Percentiles rank a stretch among this genome's conserved stretches.
These are phyloP conservation scores for Pterocles orientalis DNA, from an alignment of 2,113 vertebrate genomes.

Conservation along the genomic window DNA sequence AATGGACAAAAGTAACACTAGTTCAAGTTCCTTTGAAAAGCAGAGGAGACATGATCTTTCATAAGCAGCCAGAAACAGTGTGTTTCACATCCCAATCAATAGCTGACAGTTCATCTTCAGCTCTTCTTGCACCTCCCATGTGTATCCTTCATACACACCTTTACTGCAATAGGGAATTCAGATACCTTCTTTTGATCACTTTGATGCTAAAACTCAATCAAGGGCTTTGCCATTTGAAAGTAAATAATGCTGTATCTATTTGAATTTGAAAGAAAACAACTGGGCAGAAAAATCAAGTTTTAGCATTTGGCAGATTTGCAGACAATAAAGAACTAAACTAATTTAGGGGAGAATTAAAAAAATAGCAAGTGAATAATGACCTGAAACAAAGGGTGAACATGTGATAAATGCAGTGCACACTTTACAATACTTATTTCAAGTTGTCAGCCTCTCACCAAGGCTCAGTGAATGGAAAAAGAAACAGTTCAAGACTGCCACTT, in stretches of 20 bases:
- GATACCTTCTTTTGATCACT: not conserved
- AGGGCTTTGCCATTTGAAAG: slow-evolving; percentile 7
- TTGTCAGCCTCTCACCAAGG: not conserved
- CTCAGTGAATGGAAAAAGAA: not conserved
- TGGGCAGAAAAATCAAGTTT: not conserved
- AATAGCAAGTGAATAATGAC: not conserved
- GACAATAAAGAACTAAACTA: not conserved
- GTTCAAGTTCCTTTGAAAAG: not conserved
- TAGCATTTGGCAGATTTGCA: not conserved
- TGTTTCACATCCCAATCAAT: not conserved
- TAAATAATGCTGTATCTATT: not conserved
- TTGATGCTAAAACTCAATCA: not conserved
- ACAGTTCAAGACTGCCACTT: not conserved
- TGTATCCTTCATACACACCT: not conserved
- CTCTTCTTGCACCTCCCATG: not conserved
- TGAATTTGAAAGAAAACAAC: not conserved
- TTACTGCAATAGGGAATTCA: not conserved
- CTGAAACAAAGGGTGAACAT: not conserved
- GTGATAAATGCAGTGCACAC: not conserved
- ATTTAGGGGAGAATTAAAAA: not conserved
- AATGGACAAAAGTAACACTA: not conserved
- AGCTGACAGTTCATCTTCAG: not conserved
- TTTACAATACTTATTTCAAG: not conserved
- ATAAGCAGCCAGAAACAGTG: not conserved
- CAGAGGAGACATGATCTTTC: not conserved